Percentiles rank a stretch among this genome's conserved stretches.
Evolutionary conservation across 1,140 invertebrate genomes (phyloP).

Genomic region (Rhyacophila brunnea): DNA sequence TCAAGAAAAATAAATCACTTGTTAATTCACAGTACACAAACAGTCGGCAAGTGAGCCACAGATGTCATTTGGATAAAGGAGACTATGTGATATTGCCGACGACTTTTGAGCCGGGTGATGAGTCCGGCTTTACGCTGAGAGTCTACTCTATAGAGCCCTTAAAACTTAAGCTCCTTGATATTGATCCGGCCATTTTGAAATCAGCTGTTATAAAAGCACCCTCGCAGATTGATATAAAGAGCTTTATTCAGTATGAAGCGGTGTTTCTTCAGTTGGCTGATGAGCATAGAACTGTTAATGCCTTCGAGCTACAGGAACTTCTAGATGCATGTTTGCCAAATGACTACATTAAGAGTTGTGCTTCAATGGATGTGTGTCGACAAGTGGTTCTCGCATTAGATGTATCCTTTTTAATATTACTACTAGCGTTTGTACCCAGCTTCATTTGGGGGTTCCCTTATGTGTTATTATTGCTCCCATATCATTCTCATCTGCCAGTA

Average conservation of each 20-base stretch:
- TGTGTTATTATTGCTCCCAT: no score
- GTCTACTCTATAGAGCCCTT: conserved; percentile 81
- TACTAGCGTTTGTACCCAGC: no score
- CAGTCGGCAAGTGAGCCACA: conserved; percentile 78
- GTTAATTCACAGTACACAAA: conserved; percentile 92
- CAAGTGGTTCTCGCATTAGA: conserved; percentile 87
- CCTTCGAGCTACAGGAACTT: conserved; percentile 88
- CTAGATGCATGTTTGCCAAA: conserved; percentile 90
- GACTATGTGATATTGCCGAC: conserved; percentile 86
- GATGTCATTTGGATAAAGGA: conserved; percentile 80
- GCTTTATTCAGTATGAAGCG: conserved; percentile 83
- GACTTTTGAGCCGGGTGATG: conserved; percentile 88
- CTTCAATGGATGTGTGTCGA: conserved; percentile 86
- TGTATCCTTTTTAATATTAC: conserved; percentile 65
- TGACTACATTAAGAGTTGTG: conserved; percentile 93
- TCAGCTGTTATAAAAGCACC: conserved; percentile 73
- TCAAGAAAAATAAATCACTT: conserved; percentile 84
- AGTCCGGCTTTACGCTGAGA: conserved; percentile 79
- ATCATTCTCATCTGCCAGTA: no score
- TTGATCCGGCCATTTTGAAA: conserved; percentile 69
- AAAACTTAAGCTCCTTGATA: conserved; percentile 81
- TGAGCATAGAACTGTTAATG: conserved; percentile 84
- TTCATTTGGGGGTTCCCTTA: no score
- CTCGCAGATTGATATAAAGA: conserved; percentile 64
- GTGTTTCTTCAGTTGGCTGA: conserved; percentile 88